These are phyloP conservation scores for Asobara japonica DNA, from an alignment of 1,140 invertebrate genomes.

Conservation along the genomic window DNA sequence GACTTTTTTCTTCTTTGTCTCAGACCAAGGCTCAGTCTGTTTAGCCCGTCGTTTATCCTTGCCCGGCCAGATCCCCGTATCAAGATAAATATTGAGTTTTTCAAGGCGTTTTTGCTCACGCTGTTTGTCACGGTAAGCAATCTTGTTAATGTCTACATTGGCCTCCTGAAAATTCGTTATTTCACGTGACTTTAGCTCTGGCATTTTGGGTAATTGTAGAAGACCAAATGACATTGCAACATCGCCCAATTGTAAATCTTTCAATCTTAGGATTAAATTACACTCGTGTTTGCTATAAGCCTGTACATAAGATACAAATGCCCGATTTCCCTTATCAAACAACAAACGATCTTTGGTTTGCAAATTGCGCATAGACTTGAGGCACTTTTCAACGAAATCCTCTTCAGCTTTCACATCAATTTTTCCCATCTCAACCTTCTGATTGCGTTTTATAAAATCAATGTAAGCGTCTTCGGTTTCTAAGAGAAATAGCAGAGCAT, in stretches of 20 bases:
- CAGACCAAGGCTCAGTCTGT: slow-evolving; percentile 82
- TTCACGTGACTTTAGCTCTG: slow-evolving; percentile 84
- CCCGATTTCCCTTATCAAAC: slow-evolving; percentile 89
- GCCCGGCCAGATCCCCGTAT: slow-evolving; percentile 82
- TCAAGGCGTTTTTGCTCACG: slow-evolving; percentile 78
- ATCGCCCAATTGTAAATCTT: slow-evolving; percentile 89
- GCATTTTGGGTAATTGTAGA: slow-evolving; percentile 92
- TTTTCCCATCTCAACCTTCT: slow-evolving; percentile 78
- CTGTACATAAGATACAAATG: slow-evolving; percentile 95
- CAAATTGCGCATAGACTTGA: slow-evolving; percentile 69
- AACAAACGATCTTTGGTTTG: slow-evolving; percentile 78
- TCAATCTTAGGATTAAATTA: slow-evolving; percentile 85
- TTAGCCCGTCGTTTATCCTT: slow-evolving; percentile 69
- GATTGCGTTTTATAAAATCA: slow-evolving; percentile 91
- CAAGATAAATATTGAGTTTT: slow-evolving; percentile 77
- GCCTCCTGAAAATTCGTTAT: slow-evolving; percentile 74
- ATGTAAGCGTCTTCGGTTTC: slow-evolving; percentile 91
- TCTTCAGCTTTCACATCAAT: slow-evolving; percentile 43
- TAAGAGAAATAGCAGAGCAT: slow-evolving; percentile 86
- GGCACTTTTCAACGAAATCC: slow-evolving; percentile 48
- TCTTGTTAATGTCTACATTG: slow-evolving; percentile 78
- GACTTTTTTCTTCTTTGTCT: slow-evolving; percentile 79
- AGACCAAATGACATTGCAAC: slow-evolving; percentile 90
- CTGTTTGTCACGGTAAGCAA: slow-evolving; percentile 85
- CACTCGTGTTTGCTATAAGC: slow-evolving; percentile 97